Evolutionary conservation across 2,113 vertebrate genomes (phyloP).

Genomic region (Columba livia): DNA sequence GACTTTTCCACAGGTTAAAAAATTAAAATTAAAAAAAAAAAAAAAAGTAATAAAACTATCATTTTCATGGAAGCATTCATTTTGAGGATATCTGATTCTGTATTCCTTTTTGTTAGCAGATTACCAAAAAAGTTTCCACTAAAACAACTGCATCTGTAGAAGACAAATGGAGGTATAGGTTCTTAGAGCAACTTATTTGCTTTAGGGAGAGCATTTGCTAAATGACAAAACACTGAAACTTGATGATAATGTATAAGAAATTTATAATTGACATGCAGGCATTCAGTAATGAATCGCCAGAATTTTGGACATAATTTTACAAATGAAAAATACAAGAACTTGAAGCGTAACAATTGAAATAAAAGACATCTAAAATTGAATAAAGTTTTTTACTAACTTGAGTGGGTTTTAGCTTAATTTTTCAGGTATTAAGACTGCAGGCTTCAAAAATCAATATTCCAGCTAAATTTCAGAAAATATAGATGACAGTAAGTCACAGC

Average conservation of each 20-base stretch:
- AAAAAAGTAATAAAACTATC: neutral
- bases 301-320: neutral
- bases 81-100: neutral
- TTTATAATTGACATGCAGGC: neutral
- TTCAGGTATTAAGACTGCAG: neutral
- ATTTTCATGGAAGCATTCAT: neutral
- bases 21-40: neutral
- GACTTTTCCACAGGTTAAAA: neutral
- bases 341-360: neutral
- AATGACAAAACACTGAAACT: neutral
- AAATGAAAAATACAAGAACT: neutral
- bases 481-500: neutral
- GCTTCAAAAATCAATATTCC: neutral
- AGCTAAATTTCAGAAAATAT: neutral
- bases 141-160: neutral
- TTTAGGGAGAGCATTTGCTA: neutral
- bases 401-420: neutral
- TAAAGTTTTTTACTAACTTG: neutral
- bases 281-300: neutral
- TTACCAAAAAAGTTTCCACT: neutral
- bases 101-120: neutral
- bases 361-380: neutral
- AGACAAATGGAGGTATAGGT: neutral
- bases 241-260: accelerated
- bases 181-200: neutral